These are phyloP conservation scores for Pyrocephalus nanus DNA, from an alignment of 2,797 vertebrate species.

Conservation along the genomic window DNA sequence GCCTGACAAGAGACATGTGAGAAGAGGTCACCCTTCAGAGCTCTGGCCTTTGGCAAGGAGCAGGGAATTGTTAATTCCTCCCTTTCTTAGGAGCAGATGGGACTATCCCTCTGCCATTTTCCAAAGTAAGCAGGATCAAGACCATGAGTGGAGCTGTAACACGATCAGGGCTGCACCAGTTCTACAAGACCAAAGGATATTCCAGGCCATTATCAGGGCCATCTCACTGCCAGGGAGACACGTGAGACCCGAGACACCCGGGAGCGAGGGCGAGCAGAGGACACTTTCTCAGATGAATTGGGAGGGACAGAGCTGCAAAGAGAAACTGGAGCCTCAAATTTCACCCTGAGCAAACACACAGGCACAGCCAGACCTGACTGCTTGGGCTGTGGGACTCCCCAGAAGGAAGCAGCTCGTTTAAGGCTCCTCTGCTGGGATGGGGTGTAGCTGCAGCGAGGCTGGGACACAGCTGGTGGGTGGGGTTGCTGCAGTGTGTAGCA, in stretches of 20 bases:
- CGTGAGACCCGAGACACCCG: neutral
- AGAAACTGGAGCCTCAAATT: neutral
- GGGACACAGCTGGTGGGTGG: slow-evolving; percentile 47
- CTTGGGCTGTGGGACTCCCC: neutral
- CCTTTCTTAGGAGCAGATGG: neutral
- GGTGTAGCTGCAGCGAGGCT: neutral
- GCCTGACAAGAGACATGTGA: neutral
- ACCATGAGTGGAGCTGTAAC: neutral
- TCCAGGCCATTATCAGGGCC: neutral
- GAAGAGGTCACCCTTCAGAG: neutral
- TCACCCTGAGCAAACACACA: neutral
- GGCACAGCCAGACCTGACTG: neutral
- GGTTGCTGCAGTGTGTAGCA: neutral
- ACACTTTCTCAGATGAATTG: neutral
- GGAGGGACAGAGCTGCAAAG: neutral
- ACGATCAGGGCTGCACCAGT: neutral
- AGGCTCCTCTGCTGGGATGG: neutral
- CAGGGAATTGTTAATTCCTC: neutral
- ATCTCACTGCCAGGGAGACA: neutral
- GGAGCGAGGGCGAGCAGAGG: neutral
- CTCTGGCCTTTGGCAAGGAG: neutral
- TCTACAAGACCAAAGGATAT: neutral
- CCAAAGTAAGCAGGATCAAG: neutral
- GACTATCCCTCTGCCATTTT: neutral
- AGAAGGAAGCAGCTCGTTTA: neutral